Base-by-base conservation (phyloP, 2,113 vertebrate genomes). In the Semnopithecus entellus region DNA sequence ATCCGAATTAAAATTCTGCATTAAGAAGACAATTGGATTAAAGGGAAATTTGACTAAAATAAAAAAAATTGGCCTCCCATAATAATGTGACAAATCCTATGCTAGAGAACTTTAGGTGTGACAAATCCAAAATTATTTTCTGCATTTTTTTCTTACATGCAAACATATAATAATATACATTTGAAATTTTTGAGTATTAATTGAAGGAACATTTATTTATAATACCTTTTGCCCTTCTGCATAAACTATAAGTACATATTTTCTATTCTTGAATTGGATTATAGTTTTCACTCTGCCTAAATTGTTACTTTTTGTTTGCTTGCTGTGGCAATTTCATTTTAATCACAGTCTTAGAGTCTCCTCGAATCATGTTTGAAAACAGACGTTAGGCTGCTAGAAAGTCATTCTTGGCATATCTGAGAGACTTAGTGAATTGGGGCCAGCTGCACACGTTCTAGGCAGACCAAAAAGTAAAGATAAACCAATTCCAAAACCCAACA, bases 221-320 rank as follows among this genome's bases (percentile, higher is more conserved):
- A 92, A 84, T 27, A 38, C 59, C 10, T 72, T 48, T 91, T 91
- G 32, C 1, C 59, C 55, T 88, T 8, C 23, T 23, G 73, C 40
- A 8, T 35, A 70, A 85, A 50, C 23, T 40, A 23, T 57, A 64
- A 66, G 52, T 18, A 73, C 57, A 18, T 18, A 6, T 79, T 78
- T 75, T 84, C 32, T 92, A 35, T 35, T 94, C 90, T 95, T 91
- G 35, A 82, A 94, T 80, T 85, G 43, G 75, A 66, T 59, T 50
- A 1, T 14, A n/a, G 61, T 89, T 88, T 48, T 73, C 75, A 85
- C 48, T 78, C 12, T 27, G 22, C 17, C 9, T 70, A 88, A 64
- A 90, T 38, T 83, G 43, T 88, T 79, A 23, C 22, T 9, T 59
- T 59, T 64, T 55, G 16, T 35, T 68, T 68, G 30, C 32, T 35